Evolutionary conservation across 2,888 invertebrate species (phyloP).

Genomic region (Meteorus cinctellus): DNA sequence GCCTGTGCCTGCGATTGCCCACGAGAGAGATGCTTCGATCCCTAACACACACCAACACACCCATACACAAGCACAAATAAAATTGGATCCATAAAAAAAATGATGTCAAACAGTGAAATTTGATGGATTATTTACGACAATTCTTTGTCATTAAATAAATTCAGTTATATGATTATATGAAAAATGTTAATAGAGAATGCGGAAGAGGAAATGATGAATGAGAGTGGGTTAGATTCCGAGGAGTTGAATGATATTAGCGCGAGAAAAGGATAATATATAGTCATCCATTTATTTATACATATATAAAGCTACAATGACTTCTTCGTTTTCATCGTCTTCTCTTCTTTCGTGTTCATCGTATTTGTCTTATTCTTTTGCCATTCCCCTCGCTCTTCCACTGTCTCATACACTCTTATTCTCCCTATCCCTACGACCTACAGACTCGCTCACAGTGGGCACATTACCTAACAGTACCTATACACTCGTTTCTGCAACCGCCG

Average conservation of each 20-base stretch:
- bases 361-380: slow-evolving; percentile 30
- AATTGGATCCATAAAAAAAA: not conserved
- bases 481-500: slow-evolving; percentile 52
- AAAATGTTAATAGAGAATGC: slow-evolving; percentile 30
- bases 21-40: not conserved
- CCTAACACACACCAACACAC: not conserved
- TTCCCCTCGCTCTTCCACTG: slow-evolving; percentile 29
- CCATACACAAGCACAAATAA: not conserved
- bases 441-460: slow-evolving; percentile 59
- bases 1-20: not conserved
- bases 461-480: slow-evolving; percentile 65
- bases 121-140: not conserved
- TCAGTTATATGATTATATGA: slow-evolving; percentile 8
- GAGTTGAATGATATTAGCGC: slow-evolving; percentile 40
- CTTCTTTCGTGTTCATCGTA: slow-evolving; percentile 22
- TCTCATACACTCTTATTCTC: slow-evolving; percentile 48
- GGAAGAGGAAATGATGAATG: slow-evolving; percentile 43
- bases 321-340: slow-evolving; percentile 30
- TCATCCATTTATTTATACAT: slow-evolving; percentile 1
- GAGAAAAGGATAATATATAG: not conserved
- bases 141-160: not conserved
- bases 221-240: not conserved
- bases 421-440: slow-evolving; percentile 63
- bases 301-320: not conserved
- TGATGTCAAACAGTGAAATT: not conserved